Percentiles rank a stretch among this genome's conserved stretches.
Evolutionary conservation across 2,888 invertebrate genomes (phyloP).

Genomic region (Drosophila ustulata): DNA sequence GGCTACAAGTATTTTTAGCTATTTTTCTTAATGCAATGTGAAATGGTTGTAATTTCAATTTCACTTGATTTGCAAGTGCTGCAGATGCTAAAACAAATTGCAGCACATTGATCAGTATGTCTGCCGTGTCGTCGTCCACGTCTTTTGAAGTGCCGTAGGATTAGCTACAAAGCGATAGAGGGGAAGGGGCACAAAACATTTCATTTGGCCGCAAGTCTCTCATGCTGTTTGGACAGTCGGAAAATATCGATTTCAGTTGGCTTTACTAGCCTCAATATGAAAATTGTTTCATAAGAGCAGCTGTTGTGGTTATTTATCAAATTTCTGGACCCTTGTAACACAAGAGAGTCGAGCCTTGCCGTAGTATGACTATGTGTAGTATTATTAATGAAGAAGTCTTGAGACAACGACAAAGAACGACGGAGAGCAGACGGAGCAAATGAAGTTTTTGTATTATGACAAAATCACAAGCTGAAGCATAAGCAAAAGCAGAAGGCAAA

Average conservation of each 20-base stretch:
- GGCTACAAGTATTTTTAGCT: constrained; percentile 3
- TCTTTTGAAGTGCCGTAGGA: background rate
- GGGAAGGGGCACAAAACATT: background rate
- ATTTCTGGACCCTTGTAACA: constrained; percentile 51
- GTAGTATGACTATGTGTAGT: constrained; percentile 42
- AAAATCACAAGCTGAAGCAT: constrained; percentile 43
- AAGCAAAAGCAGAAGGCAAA: constrained; percentile 38
- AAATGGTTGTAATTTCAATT: constrained; percentile 66
- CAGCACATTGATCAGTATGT: constrained; percentile 54
- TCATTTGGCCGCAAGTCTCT: constrained; percentile 14
- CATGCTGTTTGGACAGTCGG: constrained; percentile 1
- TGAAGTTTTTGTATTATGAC: constrained; percentile 55
- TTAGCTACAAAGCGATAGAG: constrained; percentile 6
- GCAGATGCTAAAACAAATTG: constrained; percentile 51
- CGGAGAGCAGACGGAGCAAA: constrained; percentile 26
- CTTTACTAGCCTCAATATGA: constrained; percentile 17
- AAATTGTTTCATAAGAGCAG: constrained; percentile 48
- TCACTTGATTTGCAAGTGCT: constrained; percentile 47
- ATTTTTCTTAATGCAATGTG: constrained; percentile 53
- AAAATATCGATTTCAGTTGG: constrained; percentile 48
- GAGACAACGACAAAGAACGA: background rate
- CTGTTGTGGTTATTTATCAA: constrained; percentile 67
- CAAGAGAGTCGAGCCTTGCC: constrained; percentile 46
- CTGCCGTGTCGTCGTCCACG: constrained; percentile 14
- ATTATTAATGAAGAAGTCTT: constrained; percentile 57